These are phyloP conservation scores for Trilocha varians DNA, from an alignment of 2,888 invertebrate genomes.

Conservation along the genomic window DNA sequence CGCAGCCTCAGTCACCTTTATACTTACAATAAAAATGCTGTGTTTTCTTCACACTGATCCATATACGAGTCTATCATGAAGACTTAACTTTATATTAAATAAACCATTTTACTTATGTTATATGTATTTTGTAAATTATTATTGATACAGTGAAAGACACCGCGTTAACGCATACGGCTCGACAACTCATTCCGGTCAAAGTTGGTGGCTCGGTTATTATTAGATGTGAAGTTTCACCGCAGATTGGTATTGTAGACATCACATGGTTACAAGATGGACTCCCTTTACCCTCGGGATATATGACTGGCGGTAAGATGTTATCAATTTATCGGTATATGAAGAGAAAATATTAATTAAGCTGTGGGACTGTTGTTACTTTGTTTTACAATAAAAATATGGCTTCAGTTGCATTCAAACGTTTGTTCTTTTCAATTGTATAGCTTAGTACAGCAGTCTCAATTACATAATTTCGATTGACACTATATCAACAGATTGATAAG, in stretches of 20 bases:
- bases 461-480: too few species aligned
- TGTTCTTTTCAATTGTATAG: too few species aligned
- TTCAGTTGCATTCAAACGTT: too few species aligned
- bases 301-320: conserved; percentile 41
- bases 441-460: too few species aligned
- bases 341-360: not conserved
- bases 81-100: too few species aligned
- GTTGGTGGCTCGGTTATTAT: conserved; percentile 50
- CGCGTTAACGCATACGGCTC: conserved; percentile 43
- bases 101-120: too few species aligned
- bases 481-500: not conserved
- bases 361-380: not conserved
- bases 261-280: conserved; percentile 62
- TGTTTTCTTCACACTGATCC: too few species aligned
- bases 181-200: conserved; percentile 56
- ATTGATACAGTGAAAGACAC: conserved; percentile 51
- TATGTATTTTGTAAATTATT: too few species aligned
- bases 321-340: not conserved
- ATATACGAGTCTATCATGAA: too few species aligned
- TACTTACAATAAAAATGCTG: too few species aligned
- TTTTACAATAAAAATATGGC: not conserved
- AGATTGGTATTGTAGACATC: conserved; percentile 49
- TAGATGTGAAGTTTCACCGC: conserved; percentile 55
- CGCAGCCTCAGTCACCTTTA: too few species aligned
- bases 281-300: conserved; percentile 48